These are phyloP conservation scores for Sylvia borin DNA, from an alignment of 2,797 vertebrate genomes.

Conservation along the genomic window DNA sequence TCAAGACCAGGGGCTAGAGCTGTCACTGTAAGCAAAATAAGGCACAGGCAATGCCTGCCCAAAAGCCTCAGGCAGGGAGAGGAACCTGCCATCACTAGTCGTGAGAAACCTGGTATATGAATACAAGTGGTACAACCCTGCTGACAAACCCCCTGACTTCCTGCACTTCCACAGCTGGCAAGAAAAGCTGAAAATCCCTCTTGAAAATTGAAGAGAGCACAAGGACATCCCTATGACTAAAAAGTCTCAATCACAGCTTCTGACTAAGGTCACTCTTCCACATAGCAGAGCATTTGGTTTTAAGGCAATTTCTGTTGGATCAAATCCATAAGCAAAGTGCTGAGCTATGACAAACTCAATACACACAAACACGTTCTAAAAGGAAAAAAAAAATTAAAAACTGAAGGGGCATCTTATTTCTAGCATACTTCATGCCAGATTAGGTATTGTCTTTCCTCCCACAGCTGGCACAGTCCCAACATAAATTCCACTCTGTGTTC, in stretches of 20 bases:
- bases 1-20: background rate
- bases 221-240: background rate
- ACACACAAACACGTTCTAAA: background rate
- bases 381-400: background rate
- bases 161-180: background rate
- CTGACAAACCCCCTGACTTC: background rate
- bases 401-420: background rate
- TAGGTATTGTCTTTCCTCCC: background rate
- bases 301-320: background rate
- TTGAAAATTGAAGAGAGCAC: background rate
- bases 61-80: background rate
- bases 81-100: background rate
- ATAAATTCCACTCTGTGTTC: background rate
- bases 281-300: background rate
- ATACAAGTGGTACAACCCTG: background rate
- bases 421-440: background rate
- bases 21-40: background rate
- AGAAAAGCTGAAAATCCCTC: background rate
- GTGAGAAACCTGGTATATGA: background rate
- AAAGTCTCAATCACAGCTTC: background rate
- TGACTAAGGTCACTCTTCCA: background rate
- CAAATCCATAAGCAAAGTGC: background rate
- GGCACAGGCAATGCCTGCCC: background rate
- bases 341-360: background rate
- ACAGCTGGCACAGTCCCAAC: conserved; percentile 15